Percentiles rank a stretch among this genome's conserved stretches.
Evolutionary conservation across 2,888 invertebrate species (phyloP).

Genomic region (Hyles lineata): DNA sequence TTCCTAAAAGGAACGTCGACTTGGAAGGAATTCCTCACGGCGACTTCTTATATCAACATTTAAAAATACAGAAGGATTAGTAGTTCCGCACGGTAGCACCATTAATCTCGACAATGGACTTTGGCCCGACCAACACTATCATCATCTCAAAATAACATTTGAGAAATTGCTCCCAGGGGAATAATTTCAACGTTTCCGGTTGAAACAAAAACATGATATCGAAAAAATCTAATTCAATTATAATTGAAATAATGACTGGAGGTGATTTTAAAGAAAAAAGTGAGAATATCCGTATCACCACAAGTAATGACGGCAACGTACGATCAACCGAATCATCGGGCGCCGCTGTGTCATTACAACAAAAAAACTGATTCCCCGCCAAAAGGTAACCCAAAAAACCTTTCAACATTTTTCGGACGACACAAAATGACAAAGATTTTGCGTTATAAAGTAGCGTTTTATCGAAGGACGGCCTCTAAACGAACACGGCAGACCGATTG

Average conservation of each 20-base stretch:
- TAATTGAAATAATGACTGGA: slow-evolving; percentile 54
- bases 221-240: slow-evolving; percentile 60
- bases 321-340: slow-evolving; percentile 58
- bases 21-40: not conserved
- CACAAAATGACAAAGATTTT: slow-evolving; percentile 72
- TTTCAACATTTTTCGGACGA: slow-evolving; percentile 56
- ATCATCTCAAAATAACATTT: slow-evolving; percentile 21
- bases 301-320: slow-evolving; percentile 76
- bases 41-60: slow-evolving; percentile 8
- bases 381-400: slow-evolving; percentile 53
- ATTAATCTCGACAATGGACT: slow-evolving; percentile 22
- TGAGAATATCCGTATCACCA: slow-evolving; percentile 76
- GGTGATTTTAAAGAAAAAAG: slow-evolving; percentile 61
- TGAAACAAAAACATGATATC: slow-evolving; percentile 49
- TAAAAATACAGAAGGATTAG: slow-evolving; percentile 22
- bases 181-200: slow-evolving; percentile 49
- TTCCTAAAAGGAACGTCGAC: slow-evolving; percentile 1
- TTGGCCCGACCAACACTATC: slow-evolving; percentile 8
- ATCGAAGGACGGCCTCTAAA: slow-evolving; percentile 65
- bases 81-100: slow-evolving; percentile 19
- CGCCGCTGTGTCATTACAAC: slow-evolving; percentile 74
- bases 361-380: slow-evolving; percentile 54
- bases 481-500: slow-evolving; percentile 74
- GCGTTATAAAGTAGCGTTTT: slow-evolving; percentile 71
- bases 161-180: slow-evolving; percentile 15